phyloP scores from a whole-genome alignment of 2,888 invertebrate genomes.

The Alviniconcha strummeri region DNA sequence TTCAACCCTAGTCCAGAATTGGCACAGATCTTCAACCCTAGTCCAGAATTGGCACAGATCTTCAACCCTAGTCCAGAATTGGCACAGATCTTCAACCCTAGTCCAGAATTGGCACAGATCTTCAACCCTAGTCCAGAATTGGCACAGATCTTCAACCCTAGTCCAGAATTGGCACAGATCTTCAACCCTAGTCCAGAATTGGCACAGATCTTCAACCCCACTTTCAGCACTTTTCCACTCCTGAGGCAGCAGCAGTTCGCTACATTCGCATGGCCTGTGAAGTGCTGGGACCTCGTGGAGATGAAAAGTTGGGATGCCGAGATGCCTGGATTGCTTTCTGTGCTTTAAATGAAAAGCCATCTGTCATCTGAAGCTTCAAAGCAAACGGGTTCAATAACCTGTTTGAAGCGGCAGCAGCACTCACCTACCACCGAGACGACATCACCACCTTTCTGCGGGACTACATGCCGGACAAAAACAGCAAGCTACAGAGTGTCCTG shows the following conservation, averaged over 20 bases:
- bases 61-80: neutral
- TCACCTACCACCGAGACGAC: neutral
- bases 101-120: neutral
- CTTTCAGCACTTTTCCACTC: neutral
- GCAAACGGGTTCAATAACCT: constrained; percentile 1
- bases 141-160: neutral
- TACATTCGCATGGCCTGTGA: constrained; percentile 22
- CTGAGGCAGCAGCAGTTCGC: constrained; percentile 18
- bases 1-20: neutral
- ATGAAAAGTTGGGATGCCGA: constrained; percentile 27
- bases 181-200: neutral
- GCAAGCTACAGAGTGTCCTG: too few relatives aligned
- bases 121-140: neutral
- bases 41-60: neutral
- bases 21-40: neutral
- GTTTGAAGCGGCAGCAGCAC: constrained; percentile 1
- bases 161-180: neutral
- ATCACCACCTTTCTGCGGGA: too few relatives aligned
- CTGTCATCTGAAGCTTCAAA: neutral
- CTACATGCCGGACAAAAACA: too few relatives aligned
- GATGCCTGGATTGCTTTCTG: constrained; percentile 16
- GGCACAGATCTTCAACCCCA: neutral
- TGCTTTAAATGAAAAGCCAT: neutral
- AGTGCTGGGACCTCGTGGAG: constrained; percentile 28
- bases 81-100: neutral